Evolutionary conservation across 64 coral and sea anemone species (phyloP).

Genomic region (Montipora foliosa): DNA sequence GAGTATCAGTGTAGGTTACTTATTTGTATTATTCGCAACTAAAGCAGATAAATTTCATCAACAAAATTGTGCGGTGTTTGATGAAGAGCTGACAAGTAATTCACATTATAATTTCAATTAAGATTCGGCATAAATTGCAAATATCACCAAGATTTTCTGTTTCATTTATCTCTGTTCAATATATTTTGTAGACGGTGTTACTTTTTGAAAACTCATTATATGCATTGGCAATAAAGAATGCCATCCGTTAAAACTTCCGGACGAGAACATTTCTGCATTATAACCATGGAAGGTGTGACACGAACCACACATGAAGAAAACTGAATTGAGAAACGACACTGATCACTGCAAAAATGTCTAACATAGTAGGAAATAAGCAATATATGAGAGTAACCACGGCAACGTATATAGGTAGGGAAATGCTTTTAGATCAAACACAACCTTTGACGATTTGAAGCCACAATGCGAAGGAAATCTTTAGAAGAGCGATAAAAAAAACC

Average conservation of each 20-base stretch:
- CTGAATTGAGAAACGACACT: neutral
- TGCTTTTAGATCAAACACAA: neutral
- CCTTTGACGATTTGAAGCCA: neutral
- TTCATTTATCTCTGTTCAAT: neutral
- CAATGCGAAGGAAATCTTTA: neutral
- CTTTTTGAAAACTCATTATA: neutral
- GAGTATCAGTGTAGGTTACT: neutral
- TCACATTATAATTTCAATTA: neutral
- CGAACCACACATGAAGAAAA: neutral
- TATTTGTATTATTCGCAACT: neutral
- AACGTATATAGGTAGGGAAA: neutral
- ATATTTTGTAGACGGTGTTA: neutral
- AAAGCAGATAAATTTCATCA: slow-evolving; percentile 31
- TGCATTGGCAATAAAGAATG: neutral
- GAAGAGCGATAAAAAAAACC: neutral
- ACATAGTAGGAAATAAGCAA: too few relatives aligned
- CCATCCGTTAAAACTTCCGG: neutral
- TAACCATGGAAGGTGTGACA: too few relatives aligned
- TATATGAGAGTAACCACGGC: too few relatives aligned
- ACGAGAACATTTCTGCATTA: neutral
- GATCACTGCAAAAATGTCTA: too few relatives aligned
- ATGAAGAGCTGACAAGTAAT: slow-evolving; percentile 6
- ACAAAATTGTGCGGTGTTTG: slow-evolving; percentile 16
- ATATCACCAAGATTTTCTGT: neutral
- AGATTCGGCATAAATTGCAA: neutral